Conservation (phyloP, 2,113 vertebrate genomes). For the Pachypanchax playfairii region DNA sequence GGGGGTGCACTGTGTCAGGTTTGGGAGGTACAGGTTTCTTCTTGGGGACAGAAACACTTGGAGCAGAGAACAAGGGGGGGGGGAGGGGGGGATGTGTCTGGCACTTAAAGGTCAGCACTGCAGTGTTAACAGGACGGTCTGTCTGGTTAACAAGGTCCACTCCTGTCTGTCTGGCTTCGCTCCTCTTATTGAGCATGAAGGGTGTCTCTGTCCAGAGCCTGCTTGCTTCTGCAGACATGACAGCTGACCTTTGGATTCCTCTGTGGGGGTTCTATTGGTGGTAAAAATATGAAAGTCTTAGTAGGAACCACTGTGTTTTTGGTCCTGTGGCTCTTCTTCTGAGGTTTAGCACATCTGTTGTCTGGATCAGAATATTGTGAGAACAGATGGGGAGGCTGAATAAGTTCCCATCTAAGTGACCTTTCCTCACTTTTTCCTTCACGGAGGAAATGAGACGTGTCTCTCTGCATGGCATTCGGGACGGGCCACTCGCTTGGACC, state of each 20-base stretch:
- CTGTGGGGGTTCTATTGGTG: slow-evolving; percentile 61
- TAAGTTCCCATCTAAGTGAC: slow-evolving; percentile 3
- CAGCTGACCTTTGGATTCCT: slow-evolving; percentile 6
- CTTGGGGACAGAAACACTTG: slow-evolving; percentile 40
- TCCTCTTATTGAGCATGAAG: slow-evolving; percentile 20
- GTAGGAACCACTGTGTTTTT: slow-evolving; percentile 51
- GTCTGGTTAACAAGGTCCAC: background rate
- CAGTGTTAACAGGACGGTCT: background rate
- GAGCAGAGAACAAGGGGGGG: slow-evolving; percentile 28
- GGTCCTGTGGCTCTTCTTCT: slow-evolving; percentile 29
- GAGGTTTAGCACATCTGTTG: slow-evolving; percentile 27
- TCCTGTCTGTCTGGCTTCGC: slow-evolving; percentile 15
- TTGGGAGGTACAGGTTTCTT: slow-evolving; percentile 33
- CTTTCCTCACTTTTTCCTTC: slow-evolving; percentile 11
- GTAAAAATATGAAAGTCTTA: slow-evolving; percentile 71
- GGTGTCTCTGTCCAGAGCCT: slow-evolving; percentile 7
- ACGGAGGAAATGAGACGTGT: background rate
- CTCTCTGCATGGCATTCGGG: slow-evolving; percentile 21
- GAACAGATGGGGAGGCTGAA: slow-evolving; percentile 6
- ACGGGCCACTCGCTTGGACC: slow-evolving; percentile 2
- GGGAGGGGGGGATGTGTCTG: slow-evolving; percentile 49
- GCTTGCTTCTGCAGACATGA: slow-evolving; percentile 24
- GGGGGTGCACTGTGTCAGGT: slow-evolving; percentile 38
- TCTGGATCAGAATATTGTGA: slow-evolving; percentile 24
- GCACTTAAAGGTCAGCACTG: slow-evolving; percentile 20